Percentiles rank a stretch among this genome's conserved stretches.
Conservation (phyloP, 2,113 vertebrate species). For the Antigone vipio region DNA sequence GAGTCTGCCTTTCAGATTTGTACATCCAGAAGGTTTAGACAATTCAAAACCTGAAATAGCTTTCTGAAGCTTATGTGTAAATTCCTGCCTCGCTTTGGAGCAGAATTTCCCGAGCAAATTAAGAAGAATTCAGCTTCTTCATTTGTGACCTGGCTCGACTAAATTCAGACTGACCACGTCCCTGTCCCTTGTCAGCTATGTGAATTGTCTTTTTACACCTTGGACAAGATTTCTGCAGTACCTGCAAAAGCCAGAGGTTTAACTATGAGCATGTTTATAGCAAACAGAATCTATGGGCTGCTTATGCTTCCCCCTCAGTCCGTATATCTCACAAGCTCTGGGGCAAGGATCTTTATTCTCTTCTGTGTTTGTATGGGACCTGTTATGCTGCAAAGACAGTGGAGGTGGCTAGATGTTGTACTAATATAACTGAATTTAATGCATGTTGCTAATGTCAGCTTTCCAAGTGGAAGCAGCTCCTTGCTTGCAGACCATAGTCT, state of each 20-base stretch:
- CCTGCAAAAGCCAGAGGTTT: neutral
- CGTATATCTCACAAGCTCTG: neutral
- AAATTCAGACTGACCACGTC: neutral
- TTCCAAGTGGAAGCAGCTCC: neutral
- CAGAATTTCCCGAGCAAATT: neutral
- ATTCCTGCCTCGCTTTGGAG: neutral
- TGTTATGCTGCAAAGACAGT: neutral
- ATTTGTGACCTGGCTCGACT: neutral
- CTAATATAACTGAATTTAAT: neutral
- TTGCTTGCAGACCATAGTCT: neutral
- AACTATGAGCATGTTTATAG: neutral
- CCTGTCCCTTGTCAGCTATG: neutral
- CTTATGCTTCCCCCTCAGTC: neutral
- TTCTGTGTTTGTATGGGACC: neutral
- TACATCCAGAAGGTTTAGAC: neutral
- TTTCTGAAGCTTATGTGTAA: neutral
- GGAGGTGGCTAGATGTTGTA: neutral
- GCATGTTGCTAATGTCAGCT: neutral
- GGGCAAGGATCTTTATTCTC: neutral
- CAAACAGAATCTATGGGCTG: neutral
- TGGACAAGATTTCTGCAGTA: neutral
- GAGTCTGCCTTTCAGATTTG: neutral
- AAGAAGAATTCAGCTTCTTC: neutral
- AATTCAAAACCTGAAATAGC: neutral
- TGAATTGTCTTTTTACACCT: neutral